Percentiles rank a stretch among this genome's conserved stretches.
Evolutionary conservation across 30 jellyfish, hydroid and myxozoan species (phyloP).

Genomic region (Aurelia aurita complex sp. Pacific): DNA sequence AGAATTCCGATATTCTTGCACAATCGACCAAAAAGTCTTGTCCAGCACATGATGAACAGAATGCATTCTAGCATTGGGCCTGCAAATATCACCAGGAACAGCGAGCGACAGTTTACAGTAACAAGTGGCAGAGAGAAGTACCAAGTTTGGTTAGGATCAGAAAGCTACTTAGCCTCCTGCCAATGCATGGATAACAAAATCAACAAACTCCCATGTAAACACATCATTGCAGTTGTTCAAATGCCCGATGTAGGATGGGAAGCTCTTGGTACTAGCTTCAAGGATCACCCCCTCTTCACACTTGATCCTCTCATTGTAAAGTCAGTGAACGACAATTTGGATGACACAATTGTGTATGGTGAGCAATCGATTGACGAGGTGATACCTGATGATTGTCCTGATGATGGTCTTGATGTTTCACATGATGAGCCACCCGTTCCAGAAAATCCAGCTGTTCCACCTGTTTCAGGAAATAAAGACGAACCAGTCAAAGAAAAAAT

Average conservation of each 20-base stretch:
- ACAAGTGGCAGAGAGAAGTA: too few relatives aligned
- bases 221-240: constrained; percentile 26
- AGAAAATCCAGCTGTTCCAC: constrained; percentile 15
- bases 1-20: neutral
- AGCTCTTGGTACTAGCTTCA: constrained; percentile 31
- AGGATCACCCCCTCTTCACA: constrained; percentile 17
- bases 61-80: too few relatives aligned
- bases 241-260: constrained; percentile 37
- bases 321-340: constrained; percentile 3
- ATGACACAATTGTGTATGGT: neutral
- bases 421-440: constrained; percentile 3
- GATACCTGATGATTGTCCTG: constrained; percentile 18
- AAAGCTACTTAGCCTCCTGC: too few relatives aligned
- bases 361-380: neutral
- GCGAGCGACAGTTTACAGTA: too few relatives aligned
- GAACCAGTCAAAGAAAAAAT: constrained; percentile 6
- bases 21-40: neutral
- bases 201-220: constrained; percentile 26
- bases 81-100: too few relatives aligned
- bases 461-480: neutral
- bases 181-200: neutral
- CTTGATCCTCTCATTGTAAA: constrained; percentile 25
- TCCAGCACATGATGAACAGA: neutral
- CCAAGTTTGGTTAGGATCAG: too few relatives aligned
- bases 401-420: constrained; percentile 9